Percentiles rank a stretch among this genome's conserved stretches.
These are phyloP conservation scores for Oscheius sp. DNA, from an alignment of 2,888 invertebrate genomes.

Conservation along the genomic window DNA sequence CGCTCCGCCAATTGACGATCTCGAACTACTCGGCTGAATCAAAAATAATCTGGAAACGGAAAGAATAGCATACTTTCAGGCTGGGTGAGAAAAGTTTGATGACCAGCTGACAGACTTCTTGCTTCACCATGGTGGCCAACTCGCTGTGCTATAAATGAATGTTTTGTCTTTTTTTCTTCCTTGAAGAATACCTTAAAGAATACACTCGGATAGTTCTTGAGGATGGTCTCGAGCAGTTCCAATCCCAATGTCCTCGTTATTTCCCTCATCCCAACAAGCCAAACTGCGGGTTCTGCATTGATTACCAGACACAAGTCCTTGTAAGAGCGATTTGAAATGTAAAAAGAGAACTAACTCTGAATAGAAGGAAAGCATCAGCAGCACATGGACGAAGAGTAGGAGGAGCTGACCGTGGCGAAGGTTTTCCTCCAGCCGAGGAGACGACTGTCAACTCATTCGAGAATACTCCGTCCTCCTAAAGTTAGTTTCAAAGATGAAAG, in stretches of 20 bases:
- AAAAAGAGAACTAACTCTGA: conserved; percentile 81
- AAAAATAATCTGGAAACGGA: background rate
- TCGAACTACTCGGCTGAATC: conserved; percentile 1
- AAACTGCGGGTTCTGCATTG: conserved; percentile 94
- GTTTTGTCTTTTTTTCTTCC: background rate
- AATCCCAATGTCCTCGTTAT: conserved; percentile 96
- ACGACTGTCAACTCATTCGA: conserved; percentile 55
- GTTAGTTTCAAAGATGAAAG: background rate
- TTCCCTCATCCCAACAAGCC: conserved; percentile 94
- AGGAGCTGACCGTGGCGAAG: conserved; percentile 78
- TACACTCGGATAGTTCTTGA: conserved; percentile 78
- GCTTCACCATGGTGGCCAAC: conserved; percentile 92
- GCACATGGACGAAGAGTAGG: conserved; percentile 79
- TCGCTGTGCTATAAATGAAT: conserved; percentile 84
- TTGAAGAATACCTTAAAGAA: conserved; percentile 75
- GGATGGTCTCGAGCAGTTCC: conserved; percentile 91
- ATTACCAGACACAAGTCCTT: conserved; percentile 95
- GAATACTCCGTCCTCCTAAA: conserved; percentile 69
- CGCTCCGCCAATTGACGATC: conserved; percentile 29
- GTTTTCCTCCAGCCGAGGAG: conserved; percentile 85
- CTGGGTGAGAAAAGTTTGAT: conserved; percentile 98
- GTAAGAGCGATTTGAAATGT: conserved; percentile 35
- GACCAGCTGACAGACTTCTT: conserved; percentile 96
- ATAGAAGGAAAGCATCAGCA: conserved; percentile 90
- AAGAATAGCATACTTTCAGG: conserved; percentile 85